phyloP scores from a whole-genome alignment of 2,797 vertebrate genomes.

The Odontamblyopus rebecca region DNA sequence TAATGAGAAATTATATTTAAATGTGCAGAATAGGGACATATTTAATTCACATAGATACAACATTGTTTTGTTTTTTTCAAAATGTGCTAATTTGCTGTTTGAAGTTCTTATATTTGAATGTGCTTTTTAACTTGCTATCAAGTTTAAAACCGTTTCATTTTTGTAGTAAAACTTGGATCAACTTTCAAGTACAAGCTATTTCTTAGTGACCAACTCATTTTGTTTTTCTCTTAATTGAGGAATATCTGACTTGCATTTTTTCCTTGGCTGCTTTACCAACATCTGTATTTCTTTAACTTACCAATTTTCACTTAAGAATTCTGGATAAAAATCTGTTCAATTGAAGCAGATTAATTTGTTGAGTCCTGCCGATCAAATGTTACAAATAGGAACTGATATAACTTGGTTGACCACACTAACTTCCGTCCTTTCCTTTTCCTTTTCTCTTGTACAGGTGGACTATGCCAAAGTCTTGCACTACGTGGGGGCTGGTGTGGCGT shows the following conservation, averaged over 20 bases:
- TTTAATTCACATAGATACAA: not conserved
- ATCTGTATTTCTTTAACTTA: not conserved
- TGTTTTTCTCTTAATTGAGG: too few species aligned
- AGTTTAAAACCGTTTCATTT: not conserved
- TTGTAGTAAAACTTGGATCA: not conserved
- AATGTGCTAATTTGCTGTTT: too few species aligned
- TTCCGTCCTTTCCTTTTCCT: not conserved
- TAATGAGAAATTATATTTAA: not conserved
- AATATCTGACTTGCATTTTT: not conserved
- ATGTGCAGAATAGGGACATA: not conserved
- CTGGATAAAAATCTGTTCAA: not conserved
- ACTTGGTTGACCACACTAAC: not conserved
- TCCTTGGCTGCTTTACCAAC: not conserved
- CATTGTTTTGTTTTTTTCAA: not conserved
- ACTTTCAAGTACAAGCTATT: too few species aligned
- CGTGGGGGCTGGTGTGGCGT: constrained; percentile 85
- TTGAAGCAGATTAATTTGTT: not conserved
- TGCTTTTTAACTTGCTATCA: not conserved
- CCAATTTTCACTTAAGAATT: not conserved
- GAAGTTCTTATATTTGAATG: not conserved
- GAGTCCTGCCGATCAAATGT: not conserved
- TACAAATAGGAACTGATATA: not conserved
- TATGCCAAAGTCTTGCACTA: constrained; percentile 89
- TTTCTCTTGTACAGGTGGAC: constrained; percentile 77
- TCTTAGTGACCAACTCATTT: too few species aligned